Percentiles rank a stretch among this genome's conserved stretches.
Evolutionary conservation across 2,888 invertebrate genomes (phyloP).

Genomic region (Oxycera nigricornis): DNA sequence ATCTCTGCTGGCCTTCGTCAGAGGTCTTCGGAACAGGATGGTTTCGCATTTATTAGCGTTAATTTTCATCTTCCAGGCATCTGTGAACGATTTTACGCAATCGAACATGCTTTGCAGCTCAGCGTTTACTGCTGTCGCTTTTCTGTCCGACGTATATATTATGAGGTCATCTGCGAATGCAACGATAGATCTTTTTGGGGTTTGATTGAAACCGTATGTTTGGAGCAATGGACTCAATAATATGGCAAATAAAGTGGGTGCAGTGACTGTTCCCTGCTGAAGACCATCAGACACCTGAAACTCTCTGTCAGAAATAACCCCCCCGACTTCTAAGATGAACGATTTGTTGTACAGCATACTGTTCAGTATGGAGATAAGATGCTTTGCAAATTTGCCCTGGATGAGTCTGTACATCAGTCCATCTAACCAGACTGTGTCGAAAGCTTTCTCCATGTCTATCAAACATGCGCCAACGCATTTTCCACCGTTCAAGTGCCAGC

Average conservation of each 20-base stretch:
- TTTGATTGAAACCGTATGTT: neutral
- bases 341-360: neutral
- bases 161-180: slow-evolving; percentile 23
- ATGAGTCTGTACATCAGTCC: slow-evolving; percentile 48
- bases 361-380: slow-evolving; percentile 47
- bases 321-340: neutral
- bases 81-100: neutral
- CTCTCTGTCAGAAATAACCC: neutral
- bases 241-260: neutral
- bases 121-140: neutral
- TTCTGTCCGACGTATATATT: neutral
- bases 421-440: slow-evolving; percentile 47
- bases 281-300: slow-evolving; percentile 8
- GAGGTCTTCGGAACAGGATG: neutral
- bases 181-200: neutral
- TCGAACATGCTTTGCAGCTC: slow-evolving; percentile 3
- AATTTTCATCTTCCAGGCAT: neutral
- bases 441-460: slow-evolving; percentile 37
- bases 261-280: neutral
- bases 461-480: slow-evolving; percentile 1
- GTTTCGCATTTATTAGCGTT: slow-evolving; percentile 5
- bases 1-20: neutral
- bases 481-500: slow-evolving; percentile 45
- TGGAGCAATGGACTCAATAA: neutral
- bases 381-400: slow-evolving; percentile 45